Evolutionary conservation across 2,797 vertebrate species (phyloP).

Genomic region (Allobates femoralis): DNA sequence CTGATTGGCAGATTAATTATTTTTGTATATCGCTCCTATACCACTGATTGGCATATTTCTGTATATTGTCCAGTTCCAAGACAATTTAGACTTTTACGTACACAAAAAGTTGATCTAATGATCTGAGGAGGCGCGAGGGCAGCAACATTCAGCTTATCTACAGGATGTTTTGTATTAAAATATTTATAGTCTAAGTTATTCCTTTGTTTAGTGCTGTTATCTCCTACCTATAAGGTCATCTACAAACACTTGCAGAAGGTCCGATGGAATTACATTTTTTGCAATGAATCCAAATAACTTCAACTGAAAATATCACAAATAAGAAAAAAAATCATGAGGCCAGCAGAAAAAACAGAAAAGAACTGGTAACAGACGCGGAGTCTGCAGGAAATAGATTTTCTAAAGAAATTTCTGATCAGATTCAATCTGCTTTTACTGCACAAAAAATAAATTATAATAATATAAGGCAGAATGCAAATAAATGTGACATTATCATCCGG

Average conservation of each 20-base stretch:
- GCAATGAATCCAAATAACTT: conserved; percentile 2
- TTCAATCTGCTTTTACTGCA: conserved; percentile 65
- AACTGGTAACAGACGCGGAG: conserved; percentile 3
- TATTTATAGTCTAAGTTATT: too few relatives aligned
- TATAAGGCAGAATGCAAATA: conserved; percentile 64
- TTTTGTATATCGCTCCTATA: too few relatives aligned
- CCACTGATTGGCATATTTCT: too few relatives aligned
- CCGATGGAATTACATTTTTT: not conserved
- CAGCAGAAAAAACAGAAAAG: conserved; percentile 33
- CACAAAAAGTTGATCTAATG: too few relatives aligned
- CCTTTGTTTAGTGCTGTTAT: conserved; percentile 36
- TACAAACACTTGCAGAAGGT: conserved; percentile 44
- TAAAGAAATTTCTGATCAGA: conserved; percentile 66
- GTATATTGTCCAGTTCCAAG: too few relatives aligned
- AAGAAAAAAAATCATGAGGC: conserved; percentile 29
- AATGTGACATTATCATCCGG: conserved; percentile 68
- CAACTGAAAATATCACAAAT: conserved; percentile 6
- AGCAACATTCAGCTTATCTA: too few relatives aligned
- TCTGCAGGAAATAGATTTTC: conserved; percentile 56
- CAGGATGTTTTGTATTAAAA: too few relatives aligned
- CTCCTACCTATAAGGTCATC: conserved; percentile 32
- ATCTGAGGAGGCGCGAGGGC: too few relatives aligned
- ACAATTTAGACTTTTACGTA: too few relatives aligned
- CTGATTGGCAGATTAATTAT: too few relatives aligned
- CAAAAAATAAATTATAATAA: conserved; percentile 10